Evolutionary conservation across 2,113 vertebrate species (phyloP), one percentile per base, ranked within the genome.

Genomic region (Trachemys scripta): DNA sequence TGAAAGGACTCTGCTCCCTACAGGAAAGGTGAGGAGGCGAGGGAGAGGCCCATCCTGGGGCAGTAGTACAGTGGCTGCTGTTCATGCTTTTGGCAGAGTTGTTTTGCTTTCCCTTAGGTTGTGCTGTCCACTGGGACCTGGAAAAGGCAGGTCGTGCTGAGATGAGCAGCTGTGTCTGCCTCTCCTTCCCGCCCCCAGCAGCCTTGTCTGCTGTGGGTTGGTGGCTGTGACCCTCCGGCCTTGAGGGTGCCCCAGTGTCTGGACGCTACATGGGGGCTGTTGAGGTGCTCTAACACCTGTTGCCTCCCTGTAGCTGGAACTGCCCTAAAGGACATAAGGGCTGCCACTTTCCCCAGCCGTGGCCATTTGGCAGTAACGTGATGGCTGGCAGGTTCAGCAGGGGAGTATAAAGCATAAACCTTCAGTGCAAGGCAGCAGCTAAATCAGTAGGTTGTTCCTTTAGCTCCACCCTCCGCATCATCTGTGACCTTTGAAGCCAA

Each of bases 71-170:
- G 84, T 0, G 1, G 47, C 76, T 82, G 19, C 76, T 82, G 22
- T 79, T 78, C 47, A 50, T 75, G 0, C 38, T 38, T 72, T 2
- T 35, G 31, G 4, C n/a, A 4, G 62, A 16, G 31, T 72, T 91
- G 5, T 2, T 53, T 93, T 69, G 80, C 27, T 85, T 38, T 91
- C 62, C 56, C 35, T 54, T 17, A 0, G 5, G 47, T 56, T 88
- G 57, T 25, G 13, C 10, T 51, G 57, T 85, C 81, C 56, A 3
- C 56, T 54, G 84, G 51, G 75, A 11, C 0, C 0, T 80, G 85
- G 72, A 35, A 8, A 80, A 29, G n/a, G 2, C 85, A 45, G 65
- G 22, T 84, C 13, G 81, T 76, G 20, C 69, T 42, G n/a, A 75
- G 20, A 22, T 6, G 9, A 75, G 69, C 24, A 42, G 69, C 38